Percentiles rank a stretch among this genome's conserved stretches.
Evolutionary conservation across 2,113 vertebrate genomes (phyloP).

Genomic region (Platysteira castanea): DNA sequence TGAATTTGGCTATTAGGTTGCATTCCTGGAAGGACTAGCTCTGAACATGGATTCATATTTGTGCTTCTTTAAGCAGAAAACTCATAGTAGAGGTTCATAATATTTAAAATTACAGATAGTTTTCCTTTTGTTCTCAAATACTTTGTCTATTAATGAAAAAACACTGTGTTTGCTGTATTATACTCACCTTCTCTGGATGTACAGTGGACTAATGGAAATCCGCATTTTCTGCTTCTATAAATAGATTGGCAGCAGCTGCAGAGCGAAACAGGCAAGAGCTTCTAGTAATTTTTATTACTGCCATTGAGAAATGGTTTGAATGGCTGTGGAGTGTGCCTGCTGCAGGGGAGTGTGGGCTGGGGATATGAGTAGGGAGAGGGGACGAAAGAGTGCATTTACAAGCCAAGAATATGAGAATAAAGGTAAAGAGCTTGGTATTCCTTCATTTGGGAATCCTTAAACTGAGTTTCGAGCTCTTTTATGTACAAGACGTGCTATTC

Average conservation of each 20-base stretch:
- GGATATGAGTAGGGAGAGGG: background rate
- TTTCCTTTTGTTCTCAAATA: background rate
- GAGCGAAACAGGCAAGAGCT: background rate
- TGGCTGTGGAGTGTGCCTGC: background rate
- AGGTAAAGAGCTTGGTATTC: background rate
- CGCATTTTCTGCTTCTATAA: slow-evolving; percentile 35
- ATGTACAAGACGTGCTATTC: background rate
- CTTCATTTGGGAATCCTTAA: background rate
- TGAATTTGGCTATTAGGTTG: background rate
- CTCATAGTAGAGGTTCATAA: background rate
- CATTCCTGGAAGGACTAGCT: background rate
- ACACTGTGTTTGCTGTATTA: background rate
- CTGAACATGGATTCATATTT: background rate
- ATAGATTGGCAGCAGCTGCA: background rate
- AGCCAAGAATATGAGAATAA: background rate
- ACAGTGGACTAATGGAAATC: background rate
- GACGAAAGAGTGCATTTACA: background rate
- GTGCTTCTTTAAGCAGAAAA: background rate
- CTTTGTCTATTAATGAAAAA: background rate
- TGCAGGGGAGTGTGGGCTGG: background rate
- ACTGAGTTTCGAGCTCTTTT: background rate
- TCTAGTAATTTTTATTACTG: slow-evolving; percentile 25
- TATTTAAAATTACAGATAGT: background rate
- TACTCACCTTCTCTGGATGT: background rate
- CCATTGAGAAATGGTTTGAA: background rate